Percentiles rank a stretch among this genome's conserved stretches.
These are phyloP conservation scores for Nasonovia ribisnigri DNA, from an alignment of 2,888 invertebrate species.

Conservation along the genomic window DNA sequence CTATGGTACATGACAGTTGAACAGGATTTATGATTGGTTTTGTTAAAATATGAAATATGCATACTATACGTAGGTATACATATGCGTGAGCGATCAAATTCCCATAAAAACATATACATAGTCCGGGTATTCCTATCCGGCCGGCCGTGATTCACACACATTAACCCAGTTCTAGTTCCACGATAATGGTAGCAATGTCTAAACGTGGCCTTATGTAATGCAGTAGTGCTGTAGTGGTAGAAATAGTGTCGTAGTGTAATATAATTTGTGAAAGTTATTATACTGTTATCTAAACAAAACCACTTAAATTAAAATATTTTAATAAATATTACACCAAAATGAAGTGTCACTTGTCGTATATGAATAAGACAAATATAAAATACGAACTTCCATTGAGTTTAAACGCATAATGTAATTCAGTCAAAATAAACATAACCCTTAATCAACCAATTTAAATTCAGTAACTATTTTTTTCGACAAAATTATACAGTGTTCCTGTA, in stretches of 20 bases:
- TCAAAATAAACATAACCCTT: not conserved
- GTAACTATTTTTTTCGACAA: no score
- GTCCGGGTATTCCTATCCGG: not conserved
- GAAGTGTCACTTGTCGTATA: not conserved
- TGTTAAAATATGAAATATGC: not conserved
- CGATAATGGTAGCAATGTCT: constrained; percentile 38
- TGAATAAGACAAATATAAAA: not conserved
- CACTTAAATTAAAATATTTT: constrained; percentile 21
- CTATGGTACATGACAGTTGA: not conserved
- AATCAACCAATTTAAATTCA: not conserved
- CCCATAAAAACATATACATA: not conserved
- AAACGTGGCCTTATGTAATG: constrained; percentile 44
- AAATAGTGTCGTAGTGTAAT: not conserved
- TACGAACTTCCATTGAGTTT: not conserved
- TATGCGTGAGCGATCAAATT: not conserved
- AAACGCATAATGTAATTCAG: not conserved
- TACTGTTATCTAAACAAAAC: not conserved
- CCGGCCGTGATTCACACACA: constrained; percentile 43
- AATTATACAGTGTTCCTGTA: not conserved
- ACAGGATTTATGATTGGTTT: not conserved
- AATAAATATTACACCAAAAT: not conserved
- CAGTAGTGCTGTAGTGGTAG: not conserved
- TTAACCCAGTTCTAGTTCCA: constrained; percentile 55
- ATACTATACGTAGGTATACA: not conserved
- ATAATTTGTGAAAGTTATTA: constrained; percentile 51